Evolutionary conservation across 30 jellyfish, hydroid and myxozoan species (phyloP).

Genomic region (Cassiopea xamachana): DNA sequence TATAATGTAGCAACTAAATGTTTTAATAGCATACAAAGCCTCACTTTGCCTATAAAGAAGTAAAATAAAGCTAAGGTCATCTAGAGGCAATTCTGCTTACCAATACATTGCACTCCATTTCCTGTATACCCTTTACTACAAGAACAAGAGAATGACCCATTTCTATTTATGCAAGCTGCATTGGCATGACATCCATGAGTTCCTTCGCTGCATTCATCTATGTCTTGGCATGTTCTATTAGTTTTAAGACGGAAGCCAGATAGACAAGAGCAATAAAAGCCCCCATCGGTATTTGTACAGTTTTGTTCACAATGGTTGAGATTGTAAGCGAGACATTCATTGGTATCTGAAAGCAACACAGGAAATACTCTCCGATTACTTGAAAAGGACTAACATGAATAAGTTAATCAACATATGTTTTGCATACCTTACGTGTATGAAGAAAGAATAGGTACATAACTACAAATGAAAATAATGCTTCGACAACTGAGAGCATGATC

Average conservation of each 20-base stretch:
- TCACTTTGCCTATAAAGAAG: no score
- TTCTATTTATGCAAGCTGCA: background rate
- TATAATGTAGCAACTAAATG: no score
- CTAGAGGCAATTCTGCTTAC: background rate
- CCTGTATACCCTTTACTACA: background rate
- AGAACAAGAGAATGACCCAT: background rate
- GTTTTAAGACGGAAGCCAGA: background rate
- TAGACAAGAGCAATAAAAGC: background rate
- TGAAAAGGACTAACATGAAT: no score
- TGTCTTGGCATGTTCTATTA: background rate
- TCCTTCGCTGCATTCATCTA: conserved; percentile 14
- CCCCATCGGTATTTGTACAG: conserved; percentile 1
- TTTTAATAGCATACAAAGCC: no score
- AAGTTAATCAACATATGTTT: no score
- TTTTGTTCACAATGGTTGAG: background rate
- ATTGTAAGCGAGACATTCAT: background rate
- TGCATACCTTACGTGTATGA: no score
- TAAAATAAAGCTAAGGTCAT: no score
- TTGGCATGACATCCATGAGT: background rate
- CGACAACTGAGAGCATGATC: no score
- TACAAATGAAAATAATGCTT: no score
- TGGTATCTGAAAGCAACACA: no score
- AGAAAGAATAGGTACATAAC: no score
- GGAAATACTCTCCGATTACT: no score
- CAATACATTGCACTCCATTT: background rate